Evolutionary conservation across 2,888 invertebrate species (phyloP).

Genomic region (Drosophila greeni): DNA sequence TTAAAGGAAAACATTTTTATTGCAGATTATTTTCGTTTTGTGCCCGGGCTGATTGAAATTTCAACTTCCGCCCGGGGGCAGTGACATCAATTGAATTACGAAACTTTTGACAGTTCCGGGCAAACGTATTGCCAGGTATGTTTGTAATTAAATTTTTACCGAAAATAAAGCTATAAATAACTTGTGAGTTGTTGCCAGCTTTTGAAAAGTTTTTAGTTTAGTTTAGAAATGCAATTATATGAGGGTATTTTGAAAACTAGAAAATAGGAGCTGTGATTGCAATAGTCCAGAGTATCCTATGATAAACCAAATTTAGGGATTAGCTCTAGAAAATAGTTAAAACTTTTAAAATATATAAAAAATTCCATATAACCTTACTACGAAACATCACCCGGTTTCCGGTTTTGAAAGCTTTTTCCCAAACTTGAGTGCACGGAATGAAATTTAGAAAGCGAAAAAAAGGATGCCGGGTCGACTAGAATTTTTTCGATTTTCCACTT

Average conservation of each 20-base stretch:
- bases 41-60: slow-evolving; percentile 60
- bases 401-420: background rate
- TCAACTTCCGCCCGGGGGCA: slow-evolving; percentile 50
- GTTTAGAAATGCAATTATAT: background rate
- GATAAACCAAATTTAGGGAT: background rate
- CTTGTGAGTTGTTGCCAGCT: background rate
- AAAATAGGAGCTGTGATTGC: background rate
- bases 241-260: no score
- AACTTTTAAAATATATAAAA: background rate
- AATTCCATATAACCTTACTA: background rate
- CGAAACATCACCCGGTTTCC: background rate
- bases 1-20: slow-evolving; percentile 76
- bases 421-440: background rate
- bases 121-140: slow-evolving; percentile 10
- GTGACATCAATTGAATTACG: slow-evolving; percentile 57
- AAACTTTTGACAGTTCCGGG: slow-evolving; percentile 26
- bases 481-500: slow-evolving; percentile 53
- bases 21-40: slow-evolving; percentile 72
- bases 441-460: background rate
- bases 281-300: no score
- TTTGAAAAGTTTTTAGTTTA: background rate
- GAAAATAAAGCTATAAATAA: slow-evolving; percentile 8
- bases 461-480: background rate
- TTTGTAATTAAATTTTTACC: slow-evolving; percentile 56
- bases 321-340: background rate